Evolutionary conservation across 2,888 invertebrate species (phyloP).

Genomic region (Tillus elongatus): DNA sequence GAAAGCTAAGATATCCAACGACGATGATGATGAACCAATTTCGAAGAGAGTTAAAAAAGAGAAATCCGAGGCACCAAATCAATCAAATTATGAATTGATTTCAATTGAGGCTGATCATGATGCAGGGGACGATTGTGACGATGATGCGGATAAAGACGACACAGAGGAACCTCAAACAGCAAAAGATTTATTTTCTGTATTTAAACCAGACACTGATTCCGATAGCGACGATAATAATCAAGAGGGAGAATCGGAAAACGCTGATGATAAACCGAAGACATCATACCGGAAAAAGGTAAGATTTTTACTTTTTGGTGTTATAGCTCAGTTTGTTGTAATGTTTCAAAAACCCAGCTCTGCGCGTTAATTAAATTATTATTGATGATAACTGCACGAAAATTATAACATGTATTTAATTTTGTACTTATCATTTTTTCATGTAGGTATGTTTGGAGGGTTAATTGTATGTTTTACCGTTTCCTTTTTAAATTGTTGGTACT

Average conservation of each 20-base stretch:
- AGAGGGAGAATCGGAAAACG: constrained; percentile 27
- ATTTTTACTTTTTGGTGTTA: constrained; percentile 8
- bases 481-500: too few species aligned
- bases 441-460: too few species aligned
- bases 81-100: too few species aligned
- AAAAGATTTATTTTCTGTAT: constrained; percentile 32
- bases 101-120: constrained; percentile 12
- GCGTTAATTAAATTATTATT: too few species aligned
- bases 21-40: background rate
- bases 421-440: too few species aligned
- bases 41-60: constrained; percentile 9
- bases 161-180: constrained; percentile 25
- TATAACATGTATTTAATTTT: too few species aligned
- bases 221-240: constrained; percentile 23
- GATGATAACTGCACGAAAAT: too few species aligned
- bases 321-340: constrained; percentile 8
- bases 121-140: constrained; percentile 18
- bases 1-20: background rate
- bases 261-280: constrained; percentile 10
- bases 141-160: constrained; percentile 18
- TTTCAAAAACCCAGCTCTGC: too few species aligned
- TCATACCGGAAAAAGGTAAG: constrained; percentile 13
- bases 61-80: too few species aligned
- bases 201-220: constrained; percentile 25
- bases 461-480: too few species aligned